Base-by-base conservation (phyloP, 2,113 vertebrate genomes). In the Xerus inauris region DNA sequence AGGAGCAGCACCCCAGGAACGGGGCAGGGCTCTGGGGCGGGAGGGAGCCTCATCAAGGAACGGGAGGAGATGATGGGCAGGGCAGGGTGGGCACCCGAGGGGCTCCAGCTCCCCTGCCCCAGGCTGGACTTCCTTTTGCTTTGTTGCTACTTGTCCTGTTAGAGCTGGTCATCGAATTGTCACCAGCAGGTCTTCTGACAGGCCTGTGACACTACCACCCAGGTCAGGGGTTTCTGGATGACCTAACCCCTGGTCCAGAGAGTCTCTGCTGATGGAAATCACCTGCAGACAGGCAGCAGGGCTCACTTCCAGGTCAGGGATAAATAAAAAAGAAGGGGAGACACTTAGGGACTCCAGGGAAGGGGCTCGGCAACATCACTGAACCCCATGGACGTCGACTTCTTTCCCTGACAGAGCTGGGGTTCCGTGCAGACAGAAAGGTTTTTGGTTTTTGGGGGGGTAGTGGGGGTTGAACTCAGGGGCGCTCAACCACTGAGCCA, bases 131-230 rank as follows among this genome's bases (percentile, higher is more conserved):
- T 89, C 12, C 32, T 84, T n/a, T 81, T 22, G n/a, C 10, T 3
- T 65, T 5, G 1, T 9, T 71, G 38, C 62, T 10, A 1, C 65
- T 47, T 5, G 65, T 38, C 40, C 75, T 32, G 0, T 17, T 26
- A 49, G 35, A 8, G 6, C 4, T 1, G 2, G n/a, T 19, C 49
- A 0, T 35, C 26, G 6, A 38, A n/a, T 77, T 13, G 0, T 32
- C 2, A 0, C 76, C 76, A 24, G 57, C 40, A 19, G 5, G 6
- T 45, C 13, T 80, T 88, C 93, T 69, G 38, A 24, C 20, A 28
- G 42, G 26, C 35, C 11, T 40, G 51, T 0, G 3, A 1, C 22
- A 2, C 49, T 49, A 12, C 59, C 40, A 72, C 10, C 54, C 47
- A 1, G 19, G 40, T 38, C 19, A 5, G 3, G 19, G 38, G 3